Evolutionary conservation across 92 coral and sea anemone species (phyloP).

Genomic region (Virgularia gustaviana): DNA sequence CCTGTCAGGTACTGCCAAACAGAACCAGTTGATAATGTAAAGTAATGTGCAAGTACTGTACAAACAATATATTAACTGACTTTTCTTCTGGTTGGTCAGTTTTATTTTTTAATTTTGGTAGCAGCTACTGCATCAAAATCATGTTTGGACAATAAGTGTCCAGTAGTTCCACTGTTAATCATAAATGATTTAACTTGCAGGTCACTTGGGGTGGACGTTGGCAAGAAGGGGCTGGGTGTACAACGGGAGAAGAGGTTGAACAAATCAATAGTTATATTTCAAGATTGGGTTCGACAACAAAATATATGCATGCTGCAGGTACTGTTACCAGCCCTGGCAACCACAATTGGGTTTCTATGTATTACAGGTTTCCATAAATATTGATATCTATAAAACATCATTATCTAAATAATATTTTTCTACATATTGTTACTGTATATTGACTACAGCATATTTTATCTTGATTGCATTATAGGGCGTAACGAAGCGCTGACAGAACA

Average conservation of each 20-base stretch:
- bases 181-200: not conserved
- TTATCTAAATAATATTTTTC: not conserved
- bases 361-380: no score
- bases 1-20: conserved; percentile 7
- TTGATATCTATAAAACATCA: no score
- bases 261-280: conserved; percentile 13
- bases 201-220: conserved; percentile 27
- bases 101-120: not conserved
- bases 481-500: conserved; percentile 15
- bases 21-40: not conserved
- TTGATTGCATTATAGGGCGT: not conserved
- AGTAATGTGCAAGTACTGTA: not conserved
- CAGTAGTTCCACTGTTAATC: not conserved
- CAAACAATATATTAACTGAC: no score
- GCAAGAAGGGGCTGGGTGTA: conserved; percentile 19
- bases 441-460: not conserved
- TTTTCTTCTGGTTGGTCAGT: not conserved
- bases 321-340: no score
- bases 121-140: not conserved
- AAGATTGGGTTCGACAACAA: conserved; percentile 8
- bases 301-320: conserved; percentile 28
- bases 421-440: conserved; percentile 2
- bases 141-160: not conserved
- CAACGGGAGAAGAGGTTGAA: conserved; percentile 14
- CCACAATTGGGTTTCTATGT: no score